Evolutionary conservation across 2,113 vertebrate genomes (phyloP).

Genomic region (Pluvialis apricaria): DNA sequence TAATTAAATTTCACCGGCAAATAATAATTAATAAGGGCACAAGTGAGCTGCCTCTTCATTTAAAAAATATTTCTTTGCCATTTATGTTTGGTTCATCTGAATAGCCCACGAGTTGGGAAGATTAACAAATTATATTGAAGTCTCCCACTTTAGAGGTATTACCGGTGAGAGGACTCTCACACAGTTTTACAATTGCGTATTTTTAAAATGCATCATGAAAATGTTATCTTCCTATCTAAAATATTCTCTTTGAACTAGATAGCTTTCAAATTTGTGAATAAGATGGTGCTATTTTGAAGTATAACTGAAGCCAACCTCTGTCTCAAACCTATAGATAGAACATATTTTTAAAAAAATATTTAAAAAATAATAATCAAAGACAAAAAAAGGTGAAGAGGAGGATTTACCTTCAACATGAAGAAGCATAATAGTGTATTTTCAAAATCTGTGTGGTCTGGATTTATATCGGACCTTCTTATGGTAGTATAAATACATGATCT

Average conservation of each 20-base stretch:
- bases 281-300: neutral
- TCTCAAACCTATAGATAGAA: neutral
- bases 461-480: neutral
- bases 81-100: neutral
- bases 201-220: slow-evolving; percentile 24
- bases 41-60: slow-evolving; percentile 25
- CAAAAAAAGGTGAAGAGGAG: neutral
- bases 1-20: slow-evolving; percentile 34
- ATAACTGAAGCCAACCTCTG: neutral
- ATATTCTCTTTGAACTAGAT: slow-evolving; percentile 16
- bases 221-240: slow-evolving; percentile 1
- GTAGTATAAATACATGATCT: neutral
- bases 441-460: neutral
- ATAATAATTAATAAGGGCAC: slow-evolving; percentile 37
- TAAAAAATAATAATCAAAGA: neutral
- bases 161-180: neutral
- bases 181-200: neutral
- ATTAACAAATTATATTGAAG: slow-evolving; percentile 25
- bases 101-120: neutral
- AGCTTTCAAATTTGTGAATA: slow-evolving; percentile 8
- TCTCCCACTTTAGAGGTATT: neutral
- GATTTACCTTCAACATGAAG: neutral
- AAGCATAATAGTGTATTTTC: neutral
- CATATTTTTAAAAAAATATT: neutral
- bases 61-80: slow-evolving; percentile 22